Evolutionary conservation across 2,113 vertebrate species (phyloP).

Genomic region (Phalacrocorax brasilianus): DNA sequence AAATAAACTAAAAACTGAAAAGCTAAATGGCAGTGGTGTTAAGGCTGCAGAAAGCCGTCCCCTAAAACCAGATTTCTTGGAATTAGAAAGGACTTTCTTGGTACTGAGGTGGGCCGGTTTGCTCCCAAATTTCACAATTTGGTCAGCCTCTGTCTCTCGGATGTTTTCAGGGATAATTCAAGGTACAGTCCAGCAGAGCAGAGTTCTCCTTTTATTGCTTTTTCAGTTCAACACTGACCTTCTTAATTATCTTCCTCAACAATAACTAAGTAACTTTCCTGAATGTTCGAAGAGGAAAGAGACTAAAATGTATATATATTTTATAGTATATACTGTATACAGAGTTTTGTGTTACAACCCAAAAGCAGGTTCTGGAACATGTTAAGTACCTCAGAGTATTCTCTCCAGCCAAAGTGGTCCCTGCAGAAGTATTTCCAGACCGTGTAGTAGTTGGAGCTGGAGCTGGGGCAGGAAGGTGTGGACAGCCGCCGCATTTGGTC

Average conservation of each 20-base stretch:
- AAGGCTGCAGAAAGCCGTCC: not conserved
- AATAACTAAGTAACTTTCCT: accelerated
- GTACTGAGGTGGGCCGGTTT: not conserved
- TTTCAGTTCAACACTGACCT: not conserved
- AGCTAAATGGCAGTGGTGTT: not conserved
- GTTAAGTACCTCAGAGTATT: slow-evolving; percentile 91
- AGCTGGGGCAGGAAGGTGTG: slow-evolving; percentile 82
- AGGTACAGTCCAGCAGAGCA: not conserved
- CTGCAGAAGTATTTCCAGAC: slow-evolving; percentile 99
- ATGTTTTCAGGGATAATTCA: not conserved
- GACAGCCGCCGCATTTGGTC: slow-evolving; percentile 90
- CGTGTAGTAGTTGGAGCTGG: slow-evolving; percentile 85
- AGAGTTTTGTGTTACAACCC: not conserved
- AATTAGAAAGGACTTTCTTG: not conserved
- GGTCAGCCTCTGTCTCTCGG: accelerated
- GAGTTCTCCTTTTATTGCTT: not conserved
- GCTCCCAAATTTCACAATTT: not conserved
- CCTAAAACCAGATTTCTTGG: not conserved
- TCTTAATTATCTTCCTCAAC: not conserved
- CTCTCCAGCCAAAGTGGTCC: slow-evolving; percentile 99
- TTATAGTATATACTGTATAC: accelerated
- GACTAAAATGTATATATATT: accelerated
- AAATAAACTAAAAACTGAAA: not conserved
- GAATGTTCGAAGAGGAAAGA: not conserved
- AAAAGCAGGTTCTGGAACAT: not conserved